Percentiles rank a stretch among this genome's conserved stretches.
Conservation (phyloP, 2,888 invertebrate species). For the Sphaerophoria taeniata region DNA sequence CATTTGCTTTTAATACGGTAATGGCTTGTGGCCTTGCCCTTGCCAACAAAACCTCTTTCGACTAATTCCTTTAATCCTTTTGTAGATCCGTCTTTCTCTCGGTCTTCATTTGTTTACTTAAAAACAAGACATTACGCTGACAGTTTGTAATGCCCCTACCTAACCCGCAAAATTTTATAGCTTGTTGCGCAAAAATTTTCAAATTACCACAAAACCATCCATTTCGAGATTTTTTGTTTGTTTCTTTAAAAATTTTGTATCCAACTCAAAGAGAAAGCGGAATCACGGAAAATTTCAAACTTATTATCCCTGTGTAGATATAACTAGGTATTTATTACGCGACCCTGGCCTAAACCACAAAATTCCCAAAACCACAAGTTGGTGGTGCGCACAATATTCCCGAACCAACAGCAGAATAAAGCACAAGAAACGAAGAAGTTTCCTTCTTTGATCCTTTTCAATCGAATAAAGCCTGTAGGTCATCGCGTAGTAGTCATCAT, state of each 20-base stretch:
- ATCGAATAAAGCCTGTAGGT: slow-evolving; percentile 29
- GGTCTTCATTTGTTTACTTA: no score
- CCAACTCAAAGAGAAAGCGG: slow-evolving; percentile 1
- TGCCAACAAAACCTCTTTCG: no score
- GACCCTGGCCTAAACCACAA: neutral
- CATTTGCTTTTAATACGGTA: no score
- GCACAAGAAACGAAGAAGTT: slow-evolving; percentile 19
- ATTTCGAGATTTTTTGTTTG: neutral
- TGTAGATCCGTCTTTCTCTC: no score
- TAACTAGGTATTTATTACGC: neutral
- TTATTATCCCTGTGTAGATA: neutral
- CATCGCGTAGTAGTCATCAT: neutral
- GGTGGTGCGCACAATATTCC: slow-evolving; percentile 14
- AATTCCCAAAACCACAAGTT: slow-evolving; percentile 30
- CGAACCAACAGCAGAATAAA: neutral
- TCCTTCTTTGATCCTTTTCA: slow-evolving; percentile 30
- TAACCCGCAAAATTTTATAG: neutral
- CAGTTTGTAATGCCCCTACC: no score
- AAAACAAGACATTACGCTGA: no score
- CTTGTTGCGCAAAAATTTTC: slow-evolving; percentile 23
- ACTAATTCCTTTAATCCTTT: no score
- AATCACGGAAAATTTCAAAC: slow-evolving; percentile 30
- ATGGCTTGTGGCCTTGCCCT: no score
- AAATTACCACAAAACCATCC: slow-evolving; percentile 28
- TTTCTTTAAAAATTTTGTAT: neutral